A percentile compares a stretch with the other conserved stretches of the same genome.
These are phyloP conservation scores for Halictus quadricinctus DNA, from an alignment of 2,888 invertebrate genomes.

Conservation along the genomic window DNA sequence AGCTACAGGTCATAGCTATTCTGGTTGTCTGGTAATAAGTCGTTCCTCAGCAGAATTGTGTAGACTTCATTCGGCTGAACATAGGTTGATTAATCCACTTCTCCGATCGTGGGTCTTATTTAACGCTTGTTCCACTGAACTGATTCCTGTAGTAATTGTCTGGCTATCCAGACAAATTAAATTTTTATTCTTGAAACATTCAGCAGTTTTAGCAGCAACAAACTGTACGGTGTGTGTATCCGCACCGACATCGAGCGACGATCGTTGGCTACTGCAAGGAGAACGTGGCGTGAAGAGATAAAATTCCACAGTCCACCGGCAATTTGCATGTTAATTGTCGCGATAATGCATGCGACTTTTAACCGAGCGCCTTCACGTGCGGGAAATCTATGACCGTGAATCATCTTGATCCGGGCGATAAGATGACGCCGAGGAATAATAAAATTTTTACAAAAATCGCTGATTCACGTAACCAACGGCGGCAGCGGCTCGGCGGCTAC, in stretches of 20 bases:
- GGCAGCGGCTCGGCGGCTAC: not conserved
- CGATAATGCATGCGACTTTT: conserved; percentile 22
- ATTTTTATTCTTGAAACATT: not conserved
- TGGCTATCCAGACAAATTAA: not conserved
- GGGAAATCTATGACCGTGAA: not conserved
- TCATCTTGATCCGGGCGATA: conserved; percentile 11
- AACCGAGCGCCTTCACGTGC: not conserved
- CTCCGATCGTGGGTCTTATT: not conserved
- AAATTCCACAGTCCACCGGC: not conserved
- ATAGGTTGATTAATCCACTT: not conserved
- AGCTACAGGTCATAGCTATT: not conserved
- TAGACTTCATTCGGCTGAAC: not conserved
- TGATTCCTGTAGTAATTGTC: not conserved
- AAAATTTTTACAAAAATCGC: conserved; percentile 41
- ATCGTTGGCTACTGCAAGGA: not conserved
- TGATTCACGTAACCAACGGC: conserved; percentile 44
- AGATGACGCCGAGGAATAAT: conserved; percentile 21
- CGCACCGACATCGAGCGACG: not conserved
- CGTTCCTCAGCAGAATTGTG: not conserved
- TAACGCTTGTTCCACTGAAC: not conserved
- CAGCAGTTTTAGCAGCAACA: not conserved
- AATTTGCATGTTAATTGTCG: conserved; percentile 37
- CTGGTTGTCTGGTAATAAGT: not conserved
- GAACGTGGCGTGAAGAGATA: not conserved
- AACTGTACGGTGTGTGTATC: not conserved